These are phyloP conservation scores for Fragum sueziense DNA, from an alignment of 2,888 invertebrate species.

Conservation along the genomic window DNA sequence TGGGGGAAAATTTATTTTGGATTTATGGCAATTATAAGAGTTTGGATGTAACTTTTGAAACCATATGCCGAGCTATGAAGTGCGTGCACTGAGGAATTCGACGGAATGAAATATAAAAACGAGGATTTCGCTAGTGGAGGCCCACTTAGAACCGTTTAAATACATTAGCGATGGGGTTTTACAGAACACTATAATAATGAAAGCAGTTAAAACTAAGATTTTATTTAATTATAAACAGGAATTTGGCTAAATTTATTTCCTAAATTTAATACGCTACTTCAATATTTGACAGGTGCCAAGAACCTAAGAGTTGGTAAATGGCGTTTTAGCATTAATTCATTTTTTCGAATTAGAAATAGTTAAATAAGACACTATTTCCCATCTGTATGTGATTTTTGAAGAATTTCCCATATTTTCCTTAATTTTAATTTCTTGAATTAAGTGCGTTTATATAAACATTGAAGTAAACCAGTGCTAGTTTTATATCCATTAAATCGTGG, in stretches of 20 bases:
- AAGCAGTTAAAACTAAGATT: constrained; percentile 50
- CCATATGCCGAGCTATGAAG: constrained; percentile 60
- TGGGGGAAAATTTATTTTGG: constrained; percentile 62
- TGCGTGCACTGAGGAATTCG: constrained; percentile 49
- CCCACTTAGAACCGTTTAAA: constrained; percentile 39
- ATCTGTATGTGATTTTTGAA: constrained; percentile 19
- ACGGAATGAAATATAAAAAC: constrained; percentile 59
- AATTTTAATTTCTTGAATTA: not conserved
- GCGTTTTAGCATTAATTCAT: constrained; percentile 14
- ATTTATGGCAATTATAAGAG: constrained; percentile 61
- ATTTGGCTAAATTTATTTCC: constrained; percentile 45
- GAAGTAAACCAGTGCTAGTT: not conserved
- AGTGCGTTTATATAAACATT: not conserved
- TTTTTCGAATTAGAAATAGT: constrained; percentile 12
- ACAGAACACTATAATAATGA: constrained; percentile 42
- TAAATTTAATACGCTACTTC: constrained; percentile 41
- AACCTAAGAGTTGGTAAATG: constrained; percentile 24
- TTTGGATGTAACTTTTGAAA: constrained; percentile 57
- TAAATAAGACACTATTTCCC: not conserved
- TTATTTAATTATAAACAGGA: constrained; percentile 61
- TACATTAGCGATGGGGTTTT: constrained; percentile 32
- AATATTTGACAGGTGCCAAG: constrained; percentile 57
- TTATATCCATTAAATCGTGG: too few relatives aligned
- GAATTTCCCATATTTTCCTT: not conserved
- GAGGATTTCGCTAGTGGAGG: constrained; percentile 33